Percentiles rank a stretch among this genome's conserved stretches.
phyloP scores from a whole-genome alignment of 2,797 vertebrate species.

The Myiothlypis coronata region DNA sequence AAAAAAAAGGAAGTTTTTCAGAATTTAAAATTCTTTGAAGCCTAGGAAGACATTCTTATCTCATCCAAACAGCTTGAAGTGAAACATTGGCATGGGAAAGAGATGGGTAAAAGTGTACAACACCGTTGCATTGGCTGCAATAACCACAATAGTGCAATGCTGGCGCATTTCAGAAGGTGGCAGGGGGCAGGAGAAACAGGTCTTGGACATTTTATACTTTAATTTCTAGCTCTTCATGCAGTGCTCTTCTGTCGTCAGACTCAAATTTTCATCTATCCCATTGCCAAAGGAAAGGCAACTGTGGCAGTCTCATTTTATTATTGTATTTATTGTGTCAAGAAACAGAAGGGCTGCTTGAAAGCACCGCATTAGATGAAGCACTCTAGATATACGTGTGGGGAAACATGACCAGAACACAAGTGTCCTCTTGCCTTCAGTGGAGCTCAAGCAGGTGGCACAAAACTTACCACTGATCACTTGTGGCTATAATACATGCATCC shows the following conservation, averaged over 20 bases:
- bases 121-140: not conserved
- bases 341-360: not conserved
- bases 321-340: not conserved
- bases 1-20: not conserved
- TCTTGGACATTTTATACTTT: not conserved
- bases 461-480: not conserved
- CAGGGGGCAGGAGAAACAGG: not conserved
- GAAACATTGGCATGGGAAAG: not conserved
- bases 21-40: not conserved
- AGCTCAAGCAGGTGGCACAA: not conserved
- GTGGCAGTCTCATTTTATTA: not conserved
- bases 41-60: not conserved
- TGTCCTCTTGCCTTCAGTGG: not conserved
- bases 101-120: not conserved
- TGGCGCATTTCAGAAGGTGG: not conserved
- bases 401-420: not conserved
- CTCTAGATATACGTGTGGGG: not conserved
- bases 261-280: not conserved
- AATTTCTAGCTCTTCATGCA: not conserved
- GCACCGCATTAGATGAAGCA: not conserved
- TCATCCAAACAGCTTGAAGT: constrained; percentile 8
- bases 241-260: not conserved
- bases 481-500: not conserved
- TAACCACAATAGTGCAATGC: rapidly evolving
- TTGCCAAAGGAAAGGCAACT: not conserved